Evolutionary conservation across 2,797 vertebrate species (phyloP).

Genomic region (Silurus aristotelis): DNA sequence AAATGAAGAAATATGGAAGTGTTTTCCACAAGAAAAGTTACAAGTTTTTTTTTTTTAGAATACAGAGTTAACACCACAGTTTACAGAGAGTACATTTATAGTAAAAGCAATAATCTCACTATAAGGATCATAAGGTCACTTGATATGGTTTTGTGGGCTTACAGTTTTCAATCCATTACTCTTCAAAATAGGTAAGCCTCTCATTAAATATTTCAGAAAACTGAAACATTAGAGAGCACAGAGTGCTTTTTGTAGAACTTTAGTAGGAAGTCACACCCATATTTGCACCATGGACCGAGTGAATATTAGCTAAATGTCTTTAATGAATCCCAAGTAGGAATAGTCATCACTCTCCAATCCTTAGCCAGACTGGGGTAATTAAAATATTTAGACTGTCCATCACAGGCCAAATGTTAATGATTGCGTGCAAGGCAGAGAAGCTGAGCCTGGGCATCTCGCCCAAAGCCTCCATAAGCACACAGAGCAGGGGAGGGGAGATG

Average conservation of each 20-base stretch:
- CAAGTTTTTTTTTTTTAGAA: not conserved
- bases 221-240: not conserved
- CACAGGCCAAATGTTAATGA: constrained; percentile 39
- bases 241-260: too few relatives aligned
- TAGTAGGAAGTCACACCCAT: not conserved
- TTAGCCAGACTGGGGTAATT: constrained; percentile 31
- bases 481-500: constrained; percentile 23
- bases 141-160: not conserved
- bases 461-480: constrained; percentile 43
- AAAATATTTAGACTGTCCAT: constrained; percentile 43
- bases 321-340: constrained; percentile 12
- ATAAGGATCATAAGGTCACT: not conserved
- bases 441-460: constrained; percentile 43
- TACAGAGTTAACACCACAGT: not conserved
- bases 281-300: not conserved
- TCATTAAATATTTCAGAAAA: constrained; percentile 3
- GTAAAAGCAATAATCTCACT: not conserved
- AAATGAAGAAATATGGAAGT: not conserved
- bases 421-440: constrained; percentile 36
- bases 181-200: not conserved
- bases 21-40: not conserved
- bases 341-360: not conserved
- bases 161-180: not conserved
- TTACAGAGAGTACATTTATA: not conserved
- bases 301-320: not conserved